Evolutionary conservation across 2,113 vertebrate genomes (phyloP).

Genomic region (Pangasianodon gigas): DNA sequence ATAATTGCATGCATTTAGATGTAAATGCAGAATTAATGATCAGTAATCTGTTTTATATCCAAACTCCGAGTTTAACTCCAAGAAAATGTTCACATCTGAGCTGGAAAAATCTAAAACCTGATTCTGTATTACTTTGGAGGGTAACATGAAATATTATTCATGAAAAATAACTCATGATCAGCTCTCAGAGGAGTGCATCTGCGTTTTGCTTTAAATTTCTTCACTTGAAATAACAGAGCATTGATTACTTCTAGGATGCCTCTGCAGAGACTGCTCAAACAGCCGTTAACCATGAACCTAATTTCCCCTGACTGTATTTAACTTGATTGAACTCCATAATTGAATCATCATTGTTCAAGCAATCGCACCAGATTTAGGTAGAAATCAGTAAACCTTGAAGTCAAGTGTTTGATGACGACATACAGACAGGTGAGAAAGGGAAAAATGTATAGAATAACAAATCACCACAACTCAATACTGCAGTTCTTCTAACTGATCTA

Average conservation of each 20-base stretch:
- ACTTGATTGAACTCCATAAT: neutral
- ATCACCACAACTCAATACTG: too few relatives aligned
- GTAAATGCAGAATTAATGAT: too few relatives aligned
- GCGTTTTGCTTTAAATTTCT: neutral
- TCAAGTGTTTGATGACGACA: too few relatives aligned
- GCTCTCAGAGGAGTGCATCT: too few relatives aligned
- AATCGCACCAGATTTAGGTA: neutral
- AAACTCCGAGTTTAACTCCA: neutral
- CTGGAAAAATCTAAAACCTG: too few relatives aligned
- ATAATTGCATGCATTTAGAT: neutral
- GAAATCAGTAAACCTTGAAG: neutral
- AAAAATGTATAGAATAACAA: too few relatives aligned
- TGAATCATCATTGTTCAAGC: neutral
- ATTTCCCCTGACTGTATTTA: neutral
- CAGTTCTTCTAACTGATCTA: too few relatives aligned
- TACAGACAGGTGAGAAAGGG: neutral
- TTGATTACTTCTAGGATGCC: neutral
- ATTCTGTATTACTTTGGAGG: neutral
- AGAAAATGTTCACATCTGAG: neutral
- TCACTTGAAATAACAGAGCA: conserved; percentile 2
- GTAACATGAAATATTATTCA: neutral
- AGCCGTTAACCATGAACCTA: neutral
- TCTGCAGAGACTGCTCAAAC: neutral
- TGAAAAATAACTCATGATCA: neutral
- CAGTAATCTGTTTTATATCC: neutral